Evolutionary conservation across 2,113 vertebrate genomes (phyloP), one percentile per base, ranked within the genome.

Genomic region (Tonatia bakeri): DNA sequence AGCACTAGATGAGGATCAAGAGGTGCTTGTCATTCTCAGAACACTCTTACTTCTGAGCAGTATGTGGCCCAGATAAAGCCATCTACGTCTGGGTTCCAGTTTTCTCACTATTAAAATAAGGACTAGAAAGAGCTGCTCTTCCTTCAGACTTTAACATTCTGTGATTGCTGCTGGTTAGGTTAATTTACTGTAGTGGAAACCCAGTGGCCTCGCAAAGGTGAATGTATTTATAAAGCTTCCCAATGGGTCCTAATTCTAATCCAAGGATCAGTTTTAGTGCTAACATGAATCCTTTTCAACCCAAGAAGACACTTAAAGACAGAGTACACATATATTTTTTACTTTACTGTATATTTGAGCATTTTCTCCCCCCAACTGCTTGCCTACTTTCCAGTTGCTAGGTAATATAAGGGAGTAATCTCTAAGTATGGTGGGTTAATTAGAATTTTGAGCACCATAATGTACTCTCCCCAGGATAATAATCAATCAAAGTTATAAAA

Each of bases 401-500:
- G 11, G 0, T 56, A 54, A 20, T 19, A 36, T 61, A 93, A 95
- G 73, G 13, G 38, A 94, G 10, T 94, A 94, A 65, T 85, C 73
- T 95, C 52, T n/a, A 93, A 73, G 59, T 38, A 56, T 81, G 31
- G 86, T 90, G 67, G 86, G 75, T 92, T 88, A 79, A 70, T 97
- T 82, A 86, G 40, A 73, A 88, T 95, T 94, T 79, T 43, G 94
- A 96, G 91, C 70, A 94, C 43, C 40, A 15, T 88, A 16, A 52
- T 95, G 36, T 83, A 91, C 91, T 94, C 24, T 96, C 64, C 47
- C 86, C 45, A 82, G 88, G 95, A 92, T 91, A 89, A 89, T 90
- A 94, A 83, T 64, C 94, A 77, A 72, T 7, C 43, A 89, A 72
- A 94, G 69, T 61, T 73, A 72, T 38, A 73, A 80, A 94, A 89